Evolutionary conservation across 2,888 invertebrate species (phyloP), one percentile per base, ranked within the genome.

Genomic region (Cloeon dipterum): DNA sequence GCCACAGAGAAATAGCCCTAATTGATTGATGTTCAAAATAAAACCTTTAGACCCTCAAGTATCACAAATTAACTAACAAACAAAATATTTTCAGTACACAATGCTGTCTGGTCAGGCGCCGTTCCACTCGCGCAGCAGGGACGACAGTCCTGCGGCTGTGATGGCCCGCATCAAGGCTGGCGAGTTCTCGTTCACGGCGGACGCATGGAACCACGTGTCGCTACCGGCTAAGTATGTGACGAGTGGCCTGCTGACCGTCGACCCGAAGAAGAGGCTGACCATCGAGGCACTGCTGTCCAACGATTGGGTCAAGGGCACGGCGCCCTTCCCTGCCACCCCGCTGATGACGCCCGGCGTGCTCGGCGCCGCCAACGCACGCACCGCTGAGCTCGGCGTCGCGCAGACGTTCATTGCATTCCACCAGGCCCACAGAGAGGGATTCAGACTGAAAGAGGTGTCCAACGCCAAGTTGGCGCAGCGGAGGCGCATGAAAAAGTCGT

Each of bases 31-130:
- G n/a, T n/a, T n/a, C n/a, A n/a, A n/a, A n/a, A n/a, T n/a, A n/a
- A n/a, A n/a, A n/a, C n/a, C n/a, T n/a, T n/a, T n/a, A n/a, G n/a
- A n/a, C n/a, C n/a, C n/a, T n/a, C n/a, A n/a, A n/a, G n/a, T n/a
- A n/a, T n/a, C n/a, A n/a, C n/a, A n/a, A n/a, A n/a, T n/a, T n/a
- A n/a, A n/a, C n/a, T n/a, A n/a, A n/a, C n/a, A n/a, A n/a, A n/a
- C n/a, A n/a, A n/a, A n/a, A n/a, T n/a, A 32, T 43, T 52, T 62
- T 26, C 55, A 68, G 70, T 82, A 78, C 53, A 76, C 76, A 39
- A 74, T 83, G 73, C 57, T 93, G 34, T 76, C 82, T 42, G 93
- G 93, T 0, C 70, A 73, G 48, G 77, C 85, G 1, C 91, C 93
- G 1, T 93, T 89, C 62, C 74, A 76, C 45, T 66, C 68, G 0